A percentile compares a stretch with the other conserved stretches of the same genome.
phyloP scores from a whole-genome alignment of 2,888 invertebrate genomes.

The Scaptomyza flava region DNA sequence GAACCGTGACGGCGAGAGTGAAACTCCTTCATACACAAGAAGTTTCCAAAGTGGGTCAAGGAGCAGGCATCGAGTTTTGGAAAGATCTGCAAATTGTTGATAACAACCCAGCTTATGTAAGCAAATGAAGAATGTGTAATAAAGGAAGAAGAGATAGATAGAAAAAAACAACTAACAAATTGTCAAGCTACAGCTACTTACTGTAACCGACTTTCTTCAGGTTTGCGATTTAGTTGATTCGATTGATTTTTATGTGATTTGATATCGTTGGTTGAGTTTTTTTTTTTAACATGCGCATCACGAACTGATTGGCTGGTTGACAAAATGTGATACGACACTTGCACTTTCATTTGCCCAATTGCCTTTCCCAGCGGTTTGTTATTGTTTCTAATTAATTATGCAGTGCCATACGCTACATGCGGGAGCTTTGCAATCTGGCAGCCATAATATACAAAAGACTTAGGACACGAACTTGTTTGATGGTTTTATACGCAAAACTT shows the following conservation, averaged over 20 bases:
- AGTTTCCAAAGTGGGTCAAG: conserved; percentile 44
- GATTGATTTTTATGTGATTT: conserved; percentile 53
- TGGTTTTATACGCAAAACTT: not conserved
- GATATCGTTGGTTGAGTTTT: conserved; percentile 19
- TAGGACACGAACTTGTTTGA: conserved; percentile 59
- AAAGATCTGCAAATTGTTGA: conserved; percentile 1
- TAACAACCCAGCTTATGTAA: conserved; percentile 59
- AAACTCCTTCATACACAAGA: not conserved
- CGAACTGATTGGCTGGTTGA: conserved; percentile 33
- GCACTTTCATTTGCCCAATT: conserved; percentile 66
- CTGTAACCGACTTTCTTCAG: conserved; percentile 62
- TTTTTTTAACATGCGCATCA: conserved; percentile 56
- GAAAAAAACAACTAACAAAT: conserved; percentile 24
- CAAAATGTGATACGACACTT: conserved; percentile 46
- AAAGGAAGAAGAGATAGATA: not conserved
- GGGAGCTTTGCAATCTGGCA: conserved; percentile 51
- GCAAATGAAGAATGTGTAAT: conserved; percentile 36
- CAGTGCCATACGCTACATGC: conserved; percentile 37
- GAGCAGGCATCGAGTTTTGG: conserved; percentile 27
- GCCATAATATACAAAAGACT: conserved; percentile 64
- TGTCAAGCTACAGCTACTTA: conserved; percentile 45
- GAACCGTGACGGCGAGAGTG: conserved; percentile 5
- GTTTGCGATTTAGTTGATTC: conserved; percentile 35
- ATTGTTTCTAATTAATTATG: conserved; percentile 61
- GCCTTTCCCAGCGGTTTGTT: conserved; percentile 35